Percentiles rank a stretch among this genome's conserved stretches.
Conservation (phyloP, 2,113 vertebrate genomes). For the Melierax canorus region DNA sequence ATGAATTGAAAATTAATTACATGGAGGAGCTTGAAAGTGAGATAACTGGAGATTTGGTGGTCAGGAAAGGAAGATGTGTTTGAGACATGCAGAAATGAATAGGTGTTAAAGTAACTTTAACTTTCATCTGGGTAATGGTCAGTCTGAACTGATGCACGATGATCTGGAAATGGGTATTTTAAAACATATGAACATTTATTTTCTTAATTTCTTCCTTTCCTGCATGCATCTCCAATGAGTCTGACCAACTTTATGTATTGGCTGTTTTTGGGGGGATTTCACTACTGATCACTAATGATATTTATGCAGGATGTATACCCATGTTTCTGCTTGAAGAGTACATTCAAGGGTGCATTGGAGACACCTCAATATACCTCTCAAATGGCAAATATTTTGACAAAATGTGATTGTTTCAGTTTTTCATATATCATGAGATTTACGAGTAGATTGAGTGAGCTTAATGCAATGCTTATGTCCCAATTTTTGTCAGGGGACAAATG, state of each 20-base stretch:
- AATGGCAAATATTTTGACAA: not conserved
- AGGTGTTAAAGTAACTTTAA: not conserved
- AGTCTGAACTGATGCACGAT: not conserved
- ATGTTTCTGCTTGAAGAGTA: not conserved
- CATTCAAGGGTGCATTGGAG: not conserved
- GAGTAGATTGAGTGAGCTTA: not conserved
- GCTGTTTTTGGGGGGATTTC: not conserved
- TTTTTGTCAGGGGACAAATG: not conserved
- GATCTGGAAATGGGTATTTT: not conserved
- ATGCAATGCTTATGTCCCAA: not conserved
- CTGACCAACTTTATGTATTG: not conserved
- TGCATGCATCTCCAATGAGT: not conserved
- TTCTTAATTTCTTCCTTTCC: not conserved
- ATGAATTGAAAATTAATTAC: not conserved
- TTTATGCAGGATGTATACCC: not conserved
- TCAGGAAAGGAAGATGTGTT: not conserved
- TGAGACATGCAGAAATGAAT: not conserved
- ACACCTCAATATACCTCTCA: not conserved
- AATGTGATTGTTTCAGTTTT: not conserved
- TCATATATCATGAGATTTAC: not conserved
- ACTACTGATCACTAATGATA: not conserved
- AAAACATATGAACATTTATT: not conserved
- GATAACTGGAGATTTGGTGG: not conserved
- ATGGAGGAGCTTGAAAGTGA: not conserved
- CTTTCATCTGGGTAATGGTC: not conserved